Conservation (phyloP, 2,113 vertebrate species). For the Colossoma macropomum region DNA sequence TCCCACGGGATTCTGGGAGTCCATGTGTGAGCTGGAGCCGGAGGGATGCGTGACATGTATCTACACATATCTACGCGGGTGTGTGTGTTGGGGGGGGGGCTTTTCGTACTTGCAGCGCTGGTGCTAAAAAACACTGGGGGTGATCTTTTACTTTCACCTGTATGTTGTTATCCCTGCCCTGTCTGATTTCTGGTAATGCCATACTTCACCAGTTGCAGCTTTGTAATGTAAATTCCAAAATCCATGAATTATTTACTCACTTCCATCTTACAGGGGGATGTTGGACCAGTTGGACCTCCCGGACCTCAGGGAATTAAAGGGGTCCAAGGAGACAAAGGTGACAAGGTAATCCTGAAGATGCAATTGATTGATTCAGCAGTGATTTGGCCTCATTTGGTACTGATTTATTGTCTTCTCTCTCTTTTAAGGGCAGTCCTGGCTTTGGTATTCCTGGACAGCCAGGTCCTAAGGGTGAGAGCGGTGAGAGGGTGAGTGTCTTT, state of each 20-base stretch:
- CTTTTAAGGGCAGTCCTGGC: conserved; percentile 82
- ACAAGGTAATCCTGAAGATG: conserved; percentile 76
- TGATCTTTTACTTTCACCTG: no score
- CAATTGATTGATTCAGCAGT: background rate
- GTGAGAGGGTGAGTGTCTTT: conserved; percentile 84
- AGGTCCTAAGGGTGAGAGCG: conserved; percentile 86
- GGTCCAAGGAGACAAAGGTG: conserved; percentile 83
- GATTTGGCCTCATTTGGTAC: background rate
- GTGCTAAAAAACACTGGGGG: no score
- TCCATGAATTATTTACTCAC: background rate
- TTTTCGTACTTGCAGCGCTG: no score
- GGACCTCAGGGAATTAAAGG: conserved; percentile 84
- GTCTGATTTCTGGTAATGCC: background rate
- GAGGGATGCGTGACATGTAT: no score
- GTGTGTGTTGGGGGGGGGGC: no score
- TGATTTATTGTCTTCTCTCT: conserved; percentile 19
- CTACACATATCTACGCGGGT: no score
- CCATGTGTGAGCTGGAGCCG: no score
- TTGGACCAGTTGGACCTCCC: conserved; percentile 75
- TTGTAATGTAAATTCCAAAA: background rate
- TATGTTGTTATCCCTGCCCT: no score
- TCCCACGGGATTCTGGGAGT: no score
- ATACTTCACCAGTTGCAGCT: background rate
- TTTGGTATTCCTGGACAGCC: conserved; percentile 88
- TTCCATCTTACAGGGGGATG: conserved; percentile 78